phyloP scores from a whole-genome alignment of 2,888 invertebrate species.

The Bombylius discolor region DNA sequence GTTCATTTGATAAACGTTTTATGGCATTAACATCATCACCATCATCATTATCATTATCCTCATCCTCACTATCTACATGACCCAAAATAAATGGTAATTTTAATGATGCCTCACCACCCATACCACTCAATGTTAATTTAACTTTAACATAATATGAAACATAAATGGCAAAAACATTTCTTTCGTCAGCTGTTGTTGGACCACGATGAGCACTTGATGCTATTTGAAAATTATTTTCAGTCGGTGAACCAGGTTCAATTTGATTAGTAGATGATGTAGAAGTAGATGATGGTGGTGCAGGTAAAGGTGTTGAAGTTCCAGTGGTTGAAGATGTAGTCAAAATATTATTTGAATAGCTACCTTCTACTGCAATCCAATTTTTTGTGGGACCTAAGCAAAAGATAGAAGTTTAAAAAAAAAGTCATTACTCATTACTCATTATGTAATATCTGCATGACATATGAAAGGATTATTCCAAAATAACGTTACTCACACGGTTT shows the following conservation, averaged over 20 bases:
- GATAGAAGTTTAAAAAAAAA: background rate
- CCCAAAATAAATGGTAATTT: conserved; percentile 66
- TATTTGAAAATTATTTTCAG: conserved; percentile 18
- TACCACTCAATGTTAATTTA: conserved; percentile 58
- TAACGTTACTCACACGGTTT: too few relatives aligned
- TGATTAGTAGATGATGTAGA: background rate
- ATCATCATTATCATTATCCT: conserved; percentile 6
- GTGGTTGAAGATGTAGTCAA: conserved; percentile 9
- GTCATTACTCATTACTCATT: background rate
- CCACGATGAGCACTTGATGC: conserved; percentile 21
- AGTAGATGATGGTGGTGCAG: too few relatives aligned
- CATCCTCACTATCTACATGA: conserved; percentile 34
- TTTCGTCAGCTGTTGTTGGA: conserved; percentile 22
- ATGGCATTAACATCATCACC: conserved; percentile 2
- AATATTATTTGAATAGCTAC: conserved; percentile 52
- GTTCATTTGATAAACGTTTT: background rate
- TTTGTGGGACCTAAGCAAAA: conserved; percentile 50
- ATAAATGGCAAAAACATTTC: conserved; percentile 72
- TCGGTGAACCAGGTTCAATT: conserved; percentile 11
- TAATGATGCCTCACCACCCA: conserved; percentile 61
- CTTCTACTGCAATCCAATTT: conserved; percentile 76
- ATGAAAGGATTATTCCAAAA: too few relatives aligned
- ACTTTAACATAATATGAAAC: conserved; percentile 79
- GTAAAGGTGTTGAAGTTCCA: conserved; percentile 10
- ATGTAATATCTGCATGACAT: too few relatives aligned